Conservation (phyloP, 2,888 invertebrate genomes). For the Prosapia bicincta region DNA sequence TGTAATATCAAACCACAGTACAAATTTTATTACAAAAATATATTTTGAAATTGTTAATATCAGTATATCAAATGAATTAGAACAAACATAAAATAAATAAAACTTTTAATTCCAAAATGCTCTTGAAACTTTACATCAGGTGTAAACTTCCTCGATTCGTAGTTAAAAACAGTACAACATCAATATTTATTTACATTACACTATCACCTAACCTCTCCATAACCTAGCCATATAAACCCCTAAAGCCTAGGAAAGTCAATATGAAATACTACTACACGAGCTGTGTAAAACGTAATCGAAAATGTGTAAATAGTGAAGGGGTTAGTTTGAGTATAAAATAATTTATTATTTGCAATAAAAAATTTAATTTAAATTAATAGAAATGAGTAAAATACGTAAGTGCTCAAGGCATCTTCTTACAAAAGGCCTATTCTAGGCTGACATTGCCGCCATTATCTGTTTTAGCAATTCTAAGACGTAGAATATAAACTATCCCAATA, state of each 20-base stretch:
- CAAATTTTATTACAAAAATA: no score
- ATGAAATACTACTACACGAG: neutral
- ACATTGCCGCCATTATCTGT: constrained; percentile 24
- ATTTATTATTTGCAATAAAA: neutral
- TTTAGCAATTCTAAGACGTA: constrained; percentile 4
- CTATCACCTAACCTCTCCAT: neutral
- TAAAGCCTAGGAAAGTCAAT: neutral
- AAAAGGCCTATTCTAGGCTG: constrained; percentile 8
- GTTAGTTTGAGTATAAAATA: neutral
- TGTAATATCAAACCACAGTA: no score
- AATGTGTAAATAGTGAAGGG: neutral
- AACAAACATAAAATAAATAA: no score
- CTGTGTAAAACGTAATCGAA: neutral
- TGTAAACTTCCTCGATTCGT: no score
- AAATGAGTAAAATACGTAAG: neutral
- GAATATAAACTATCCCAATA: neutral
- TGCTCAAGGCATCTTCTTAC: constrained; percentile 11
- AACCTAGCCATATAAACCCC: neutral
- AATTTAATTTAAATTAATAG: neutral
- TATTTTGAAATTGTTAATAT: no score
- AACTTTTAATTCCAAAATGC: no score
- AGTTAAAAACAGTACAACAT: no score
- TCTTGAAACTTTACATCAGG: no score
- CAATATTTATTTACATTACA: neutral
- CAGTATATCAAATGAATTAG: no score